phyloP scores from a whole-genome alignment of 2,797 vertebrate genomes.

The Carapus acus region DNA sequence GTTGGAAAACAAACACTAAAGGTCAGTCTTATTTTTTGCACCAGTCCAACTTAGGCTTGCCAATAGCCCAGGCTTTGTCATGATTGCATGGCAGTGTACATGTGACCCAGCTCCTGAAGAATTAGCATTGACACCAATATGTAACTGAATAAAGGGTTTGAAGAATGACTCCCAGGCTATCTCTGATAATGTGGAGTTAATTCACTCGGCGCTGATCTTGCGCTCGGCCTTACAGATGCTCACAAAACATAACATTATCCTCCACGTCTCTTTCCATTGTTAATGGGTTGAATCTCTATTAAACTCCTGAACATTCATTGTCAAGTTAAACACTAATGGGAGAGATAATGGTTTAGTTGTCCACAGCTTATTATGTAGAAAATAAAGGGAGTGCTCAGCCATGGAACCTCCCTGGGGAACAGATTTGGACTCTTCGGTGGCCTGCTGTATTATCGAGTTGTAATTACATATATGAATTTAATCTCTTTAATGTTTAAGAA shows the following conservation, averaged over 20 bases:
- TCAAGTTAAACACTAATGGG: conserved; percentile 52
- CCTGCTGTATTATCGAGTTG: not conserved
- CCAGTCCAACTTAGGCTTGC: conserved; percentile 15
- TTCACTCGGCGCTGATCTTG: conserved; percentile 49
- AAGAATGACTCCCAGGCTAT: conserved; percentile 58
- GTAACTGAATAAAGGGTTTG: conserved; percentile 58
- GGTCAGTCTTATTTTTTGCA: conserved; percentile 46
- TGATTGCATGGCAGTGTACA: conserved; percentile 33
- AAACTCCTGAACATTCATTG: conserved; percentile 57
- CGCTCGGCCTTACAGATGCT: conserved; percentile 13
- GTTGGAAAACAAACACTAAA: conserved; percentile 40
- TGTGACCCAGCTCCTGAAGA: conserved; percentile 50
- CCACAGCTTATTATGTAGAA: conserved; percentile 39
- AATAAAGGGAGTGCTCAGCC: conserved; percentile 19
- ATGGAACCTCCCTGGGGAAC: conserved; percentile 8
- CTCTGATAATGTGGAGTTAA: conserved; percentile 56
- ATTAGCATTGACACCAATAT: conserved; percentile 59
- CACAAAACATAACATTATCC: conserved; percentile 40
- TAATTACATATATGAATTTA: not conserved
- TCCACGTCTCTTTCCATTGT: conserved; percentile 47
- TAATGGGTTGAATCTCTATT: conserved; percentile 55
- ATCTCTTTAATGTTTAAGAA: not conserved
- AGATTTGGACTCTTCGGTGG: conserved; percentile 1
- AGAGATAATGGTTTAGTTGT: conserved; percentile 48
- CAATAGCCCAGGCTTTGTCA: conserved; percentile 24